phyloP scores from a whole-genome alignment of 2,113 vertebrate species.

The Apteryx mantelli region DNA sequence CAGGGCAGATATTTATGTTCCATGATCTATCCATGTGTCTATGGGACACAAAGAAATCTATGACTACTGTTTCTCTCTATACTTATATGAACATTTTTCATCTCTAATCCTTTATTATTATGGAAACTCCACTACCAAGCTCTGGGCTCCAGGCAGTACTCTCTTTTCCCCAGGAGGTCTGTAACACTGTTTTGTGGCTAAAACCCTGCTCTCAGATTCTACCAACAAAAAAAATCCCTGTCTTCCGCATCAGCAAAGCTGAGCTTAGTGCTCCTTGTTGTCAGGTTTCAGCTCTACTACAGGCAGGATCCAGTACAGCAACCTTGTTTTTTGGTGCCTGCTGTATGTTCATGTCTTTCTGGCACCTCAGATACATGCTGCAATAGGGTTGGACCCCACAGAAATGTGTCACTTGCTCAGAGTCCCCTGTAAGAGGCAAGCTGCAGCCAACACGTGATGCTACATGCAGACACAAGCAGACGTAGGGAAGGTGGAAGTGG shows the following conservation, averaged over 20 bases:
- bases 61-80: not conserved
- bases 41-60: not conserved
- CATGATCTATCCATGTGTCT: not conserved
- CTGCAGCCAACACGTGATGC: not conserved
- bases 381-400: not conserved
- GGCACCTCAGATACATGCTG: not conserved
- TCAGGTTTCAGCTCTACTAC: not conserved
- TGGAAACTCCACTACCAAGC: not conserved
- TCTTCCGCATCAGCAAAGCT: not conserved
- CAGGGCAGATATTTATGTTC: not conserved
- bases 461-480: not conserved
- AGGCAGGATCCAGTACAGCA: not conserved
- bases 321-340: not conserved
- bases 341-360: not conserved
- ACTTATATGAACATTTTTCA: not conserved
- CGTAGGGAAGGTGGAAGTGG: not conserved
- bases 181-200: not conserved
- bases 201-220: not conserved
- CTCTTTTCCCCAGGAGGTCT: not conserved
- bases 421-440: not conserved
- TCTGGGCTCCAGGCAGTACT: not conserved
- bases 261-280: not conserved
- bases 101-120: not conserved
- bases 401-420: not conserved
- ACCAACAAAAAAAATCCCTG: not conserved